These are phyloP conservation scores for Saccopteryx leptura DNA, from an alignment of 2,113 vertebrate species.

Conservation along the genomic window DNA sequence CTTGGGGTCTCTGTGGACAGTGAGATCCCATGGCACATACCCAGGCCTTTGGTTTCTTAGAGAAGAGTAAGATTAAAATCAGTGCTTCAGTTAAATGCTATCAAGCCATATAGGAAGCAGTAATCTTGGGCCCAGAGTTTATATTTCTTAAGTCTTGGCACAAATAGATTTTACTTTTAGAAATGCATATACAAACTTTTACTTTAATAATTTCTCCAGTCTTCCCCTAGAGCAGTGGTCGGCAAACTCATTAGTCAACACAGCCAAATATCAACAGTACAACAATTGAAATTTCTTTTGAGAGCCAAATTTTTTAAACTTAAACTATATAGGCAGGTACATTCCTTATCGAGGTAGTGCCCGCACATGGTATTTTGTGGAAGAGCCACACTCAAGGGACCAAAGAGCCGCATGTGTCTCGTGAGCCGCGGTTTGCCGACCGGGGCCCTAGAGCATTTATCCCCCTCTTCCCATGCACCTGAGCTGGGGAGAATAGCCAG, in stretches of 20 bases:
- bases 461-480: neutral
- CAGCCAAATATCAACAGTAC: no score
- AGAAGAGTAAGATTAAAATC: neutral
- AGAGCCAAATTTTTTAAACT: no score
- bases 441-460: neutral
- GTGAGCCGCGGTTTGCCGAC: no score
- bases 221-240: neutral
- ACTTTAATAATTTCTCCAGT: neutral
- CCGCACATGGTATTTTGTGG: no score
- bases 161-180: neutral
- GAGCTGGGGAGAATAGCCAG: neutral
- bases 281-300: no score
- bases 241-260: no score
- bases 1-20: neutral
- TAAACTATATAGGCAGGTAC: no score
- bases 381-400: no score
- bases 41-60: neutral
- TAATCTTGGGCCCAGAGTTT: neutral
- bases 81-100: neutral
- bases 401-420: no score
- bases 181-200: neutral
- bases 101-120: neutral
- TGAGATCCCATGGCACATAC: neutral
- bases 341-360: no score
- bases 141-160: conserved; percentile 4